Percentiles rank a stretch among this genome's conserved stretches.
Conservation (phyloP, 2,888 invertebrate species). For the Serripes groenlandicus region DNA sequence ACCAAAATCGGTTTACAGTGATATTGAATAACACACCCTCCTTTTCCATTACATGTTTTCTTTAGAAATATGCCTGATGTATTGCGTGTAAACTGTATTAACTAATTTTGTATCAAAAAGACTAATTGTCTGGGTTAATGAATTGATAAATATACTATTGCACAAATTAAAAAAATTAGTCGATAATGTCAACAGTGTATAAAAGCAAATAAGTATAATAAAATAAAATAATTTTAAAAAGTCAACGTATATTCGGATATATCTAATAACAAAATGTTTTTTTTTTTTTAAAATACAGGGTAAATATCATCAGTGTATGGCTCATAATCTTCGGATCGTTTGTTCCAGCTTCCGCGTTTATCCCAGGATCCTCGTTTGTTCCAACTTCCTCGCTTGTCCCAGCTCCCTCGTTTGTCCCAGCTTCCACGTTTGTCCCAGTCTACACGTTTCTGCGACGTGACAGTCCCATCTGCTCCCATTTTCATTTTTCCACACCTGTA, state of each 20-base stretch:
- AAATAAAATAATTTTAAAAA: too few species aligned
- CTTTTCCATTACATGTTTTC: too few species aligned
- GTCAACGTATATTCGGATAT: neutral
- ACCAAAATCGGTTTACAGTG: too few species aligned
- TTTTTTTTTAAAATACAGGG: conserved; percentile 1
- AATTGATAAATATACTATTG: too few species aligned
- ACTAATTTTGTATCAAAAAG: too few species aligned
- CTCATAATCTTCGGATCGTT: conserved; percentile 25
- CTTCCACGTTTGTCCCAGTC: conserved; percentile 59
- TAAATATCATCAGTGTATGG: conserved; percentile 11
- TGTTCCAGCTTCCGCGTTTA: conserved; percentile 65
- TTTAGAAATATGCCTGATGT: too few species aligned
- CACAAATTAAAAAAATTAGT: too few species aligned
- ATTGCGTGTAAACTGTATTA: too few species aligned
- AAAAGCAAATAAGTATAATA: neutral
- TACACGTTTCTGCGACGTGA: conserved; percentile 37
- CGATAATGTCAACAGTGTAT: too few species aligned
- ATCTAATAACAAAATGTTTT: neutral
- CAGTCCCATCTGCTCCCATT: neutral
- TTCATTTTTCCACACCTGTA: conserved; percentile 49
- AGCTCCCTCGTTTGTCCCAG: conserved; percentile 56
- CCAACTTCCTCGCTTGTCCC: conserved; percentile 49
- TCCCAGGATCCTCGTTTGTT: conserved; percentile 55
- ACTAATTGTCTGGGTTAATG: too few species aligned
- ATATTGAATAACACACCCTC: too few species aligned